These are phyloP conservation scores for Anagyrus pseudococci DNA, from an alignment of 2,888 invertebrate species.

Conservation along the genomic window DNA sequence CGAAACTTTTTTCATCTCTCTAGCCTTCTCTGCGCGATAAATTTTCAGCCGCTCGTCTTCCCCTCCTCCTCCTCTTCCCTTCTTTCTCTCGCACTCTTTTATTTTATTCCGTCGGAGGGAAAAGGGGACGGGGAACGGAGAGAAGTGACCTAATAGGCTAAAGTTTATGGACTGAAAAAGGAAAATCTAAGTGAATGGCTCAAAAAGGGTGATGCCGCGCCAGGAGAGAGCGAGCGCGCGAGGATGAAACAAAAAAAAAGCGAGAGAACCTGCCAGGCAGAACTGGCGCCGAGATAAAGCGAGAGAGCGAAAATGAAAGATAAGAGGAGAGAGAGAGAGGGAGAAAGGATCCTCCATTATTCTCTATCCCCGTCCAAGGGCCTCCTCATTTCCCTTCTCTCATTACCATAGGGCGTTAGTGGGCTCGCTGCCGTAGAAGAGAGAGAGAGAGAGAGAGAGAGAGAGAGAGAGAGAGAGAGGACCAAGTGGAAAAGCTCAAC, in stretches of 20 bases:
- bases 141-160: constrained; percentile 28
- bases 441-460: too few relatives aligned
- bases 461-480: too few relatives aligned
- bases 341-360: constrained; percentile 17
- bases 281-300: too few relatives aligned
- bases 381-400: constrained; percentile 31
- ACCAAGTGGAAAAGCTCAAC: neutral
- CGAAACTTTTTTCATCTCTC: constrained; percentile 33
- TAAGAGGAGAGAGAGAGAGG: constrained; percentile 3
- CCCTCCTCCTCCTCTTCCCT: neutral
- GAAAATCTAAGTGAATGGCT: constrained; percentile 26
- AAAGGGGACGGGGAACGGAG: neutral
- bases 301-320: constrained; percentile 1
- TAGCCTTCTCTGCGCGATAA: constrained; percentile 20
- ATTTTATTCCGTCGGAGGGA: neutral
- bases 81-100: constrained; percentile 2
- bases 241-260: neutral
- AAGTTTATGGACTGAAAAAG: constrained; percentile 33
- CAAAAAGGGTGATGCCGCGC: neutral
- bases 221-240: neutral
- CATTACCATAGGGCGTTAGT: constrained; percentile 6
- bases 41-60: constrained; percentile 22
- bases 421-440: neutral
- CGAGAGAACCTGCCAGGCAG: too few relatives aligned
- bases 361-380: constrained; percentile 18